Base-by-base conservation (phyloP, 1,140 invertebrate genomes). In the Monomorium pharaonis region DNA sequence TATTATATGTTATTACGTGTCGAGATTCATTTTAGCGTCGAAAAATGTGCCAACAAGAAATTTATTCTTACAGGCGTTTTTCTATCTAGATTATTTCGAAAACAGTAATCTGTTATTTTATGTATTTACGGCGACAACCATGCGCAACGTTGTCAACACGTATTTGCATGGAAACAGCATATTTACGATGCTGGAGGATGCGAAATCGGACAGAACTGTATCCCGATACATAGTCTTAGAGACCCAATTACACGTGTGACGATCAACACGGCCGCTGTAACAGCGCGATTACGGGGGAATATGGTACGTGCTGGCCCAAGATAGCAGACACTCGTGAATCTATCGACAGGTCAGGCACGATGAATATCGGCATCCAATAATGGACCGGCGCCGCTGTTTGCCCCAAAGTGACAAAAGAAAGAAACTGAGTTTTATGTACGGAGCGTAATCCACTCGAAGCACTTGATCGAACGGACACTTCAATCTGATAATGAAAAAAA, bases 221-320 rank as follows among this genome's bases (percentile, higher is more conserved):
- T 74, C 63, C 37, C 76, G 70, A 83, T 88, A 72, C 42, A 77
- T 30, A 80, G 67, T 90, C 76, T 85, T 84, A 65, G 84, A 69
- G 81, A 90, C 51, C 83, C 84, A 91, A 91, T 89, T 89, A 91
- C 88, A 89, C 90, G 87, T 89, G 86, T 77, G 88, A 85, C 54
- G 88, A 89, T 80, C 88, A 89, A 90, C 89, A 87, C 88, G 70
- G 78, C 21, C 42, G 78, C 24, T 87, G 70, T 87, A 89, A 87
- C 88, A 51, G 75, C 78, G 49, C 84, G 89, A 90, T 90, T 90
- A 87, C 74, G 76, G 76, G 74, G 51, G 78, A 60, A 85, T 76
- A 81, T 76, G 89, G 56, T 83, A 69, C 9, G 42, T 49, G 42
- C 58, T 49, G 16, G 54, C 33, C 69, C 77, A 85, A 69, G 51